phyloP scores from a whole-genome alignment of 2,888 invertebrate genomes.

The Lomographa bimaculata region DNA sequence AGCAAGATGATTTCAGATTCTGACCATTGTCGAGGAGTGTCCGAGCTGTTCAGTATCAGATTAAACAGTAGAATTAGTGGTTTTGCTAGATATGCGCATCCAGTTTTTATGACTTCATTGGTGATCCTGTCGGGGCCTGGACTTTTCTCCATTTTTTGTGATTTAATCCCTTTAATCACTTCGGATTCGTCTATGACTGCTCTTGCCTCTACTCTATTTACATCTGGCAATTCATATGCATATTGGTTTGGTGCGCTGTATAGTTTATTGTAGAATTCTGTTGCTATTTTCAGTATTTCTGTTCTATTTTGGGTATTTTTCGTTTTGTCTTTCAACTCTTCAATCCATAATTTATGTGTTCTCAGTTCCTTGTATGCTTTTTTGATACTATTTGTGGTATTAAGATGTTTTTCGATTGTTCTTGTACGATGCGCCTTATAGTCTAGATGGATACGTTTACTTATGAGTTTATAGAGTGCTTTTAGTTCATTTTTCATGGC shows the following conservation, averaged over 20 bases:
- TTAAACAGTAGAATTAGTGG: slow-evolving; percentile 21
- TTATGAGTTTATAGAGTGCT: slow-evolving; percentile 21
- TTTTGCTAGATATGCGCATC: not conserved
- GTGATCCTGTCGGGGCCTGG: slow-evolving; percentile 16
- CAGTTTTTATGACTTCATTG: slow-evolving; percentile 19
- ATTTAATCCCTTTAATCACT: slow-evolving; percentile 20
- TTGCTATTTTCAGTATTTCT: slow-evolving; percentile 27
- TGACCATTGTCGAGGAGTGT: slow-evolving; percentile 15
- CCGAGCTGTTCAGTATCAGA: not conserved
- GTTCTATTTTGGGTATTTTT: not conserved
- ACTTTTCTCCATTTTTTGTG: slow-evolving; percentile 14
- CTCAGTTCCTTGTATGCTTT: slow-evolving; percentile 21
- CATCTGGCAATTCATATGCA: not conserved
- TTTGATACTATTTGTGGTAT: slow-evolving; percentile 7
- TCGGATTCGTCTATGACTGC: slow-evolving; percentile 7
- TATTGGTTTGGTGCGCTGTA: slow-evolving; percentile 14
- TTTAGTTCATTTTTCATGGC: slow-evolving; percentile 22
- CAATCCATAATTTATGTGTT: slow-evolving; percentile 24
- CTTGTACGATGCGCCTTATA: slow-evolving; percentile 11
- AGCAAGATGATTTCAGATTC: slow-evolving; percentile 20
- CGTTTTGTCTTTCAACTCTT: slow-evolving; percentile 13
- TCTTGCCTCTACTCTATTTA: not conserved
- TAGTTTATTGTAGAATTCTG: slow-evolving; percentile 27
- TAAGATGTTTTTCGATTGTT: slow-evolving; percentile 17
- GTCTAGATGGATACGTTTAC: slow-evolving; percentile 15